Base-by-base conservation (phyloP, 2,113 vertebrate genomes). In the Mus spicilegus region DNA sequence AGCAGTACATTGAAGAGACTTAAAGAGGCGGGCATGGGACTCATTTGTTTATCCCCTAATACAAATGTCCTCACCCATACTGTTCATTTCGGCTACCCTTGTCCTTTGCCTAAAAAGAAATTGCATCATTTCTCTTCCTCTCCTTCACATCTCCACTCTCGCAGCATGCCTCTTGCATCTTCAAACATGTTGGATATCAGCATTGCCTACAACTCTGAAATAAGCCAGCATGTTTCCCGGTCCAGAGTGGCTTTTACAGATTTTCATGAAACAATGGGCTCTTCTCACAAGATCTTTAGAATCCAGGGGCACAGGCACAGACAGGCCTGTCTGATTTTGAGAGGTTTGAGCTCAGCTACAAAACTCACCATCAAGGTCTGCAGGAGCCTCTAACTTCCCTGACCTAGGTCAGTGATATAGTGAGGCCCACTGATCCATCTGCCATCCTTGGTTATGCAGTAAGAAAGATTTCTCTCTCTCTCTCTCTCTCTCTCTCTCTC, bases 1-100 rank as follows among this genome's bases (percentile, higher is more conserved):
- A 98, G 98, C 97, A 42, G 19, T 0, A 97, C 98, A 97, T 39
- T 97, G 97, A 98, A 94, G 97, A 96, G 96, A 97, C 96, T 97
- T 73, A 96, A 94, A 98, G 96, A 98, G 95, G 95, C 49, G 76
- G 95, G 98, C 98, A 97, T 97, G 96, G 96, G 98, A 97, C 97
- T 98, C 98, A 98, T 98, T 98, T 98, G 97, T 98, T 98, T 98
- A 98, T 96, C 95, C 96, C 96, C 94, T 97, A 97, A 95, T 98
- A 97, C 97, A 98, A 97, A 98, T 98, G 98, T 98, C 98, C 95
- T 97, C 95, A 82, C 96, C 84, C 95, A 97, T 39, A 86, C 94
- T 65, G 65, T 97, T 98, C 98, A 86, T 98, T 98, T 98, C 98
- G 98, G 86, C 91, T 98, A 95, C 98, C 98, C 97, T 98, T 98